Percentiles rank a stretch among this genome's conserved stretches.
These are phyloP conservation scores for Dromococcyx pavoninus DNA, from an alignment of 2,797 vertebrate genomes.

Conservation along the genomic window DNA sequence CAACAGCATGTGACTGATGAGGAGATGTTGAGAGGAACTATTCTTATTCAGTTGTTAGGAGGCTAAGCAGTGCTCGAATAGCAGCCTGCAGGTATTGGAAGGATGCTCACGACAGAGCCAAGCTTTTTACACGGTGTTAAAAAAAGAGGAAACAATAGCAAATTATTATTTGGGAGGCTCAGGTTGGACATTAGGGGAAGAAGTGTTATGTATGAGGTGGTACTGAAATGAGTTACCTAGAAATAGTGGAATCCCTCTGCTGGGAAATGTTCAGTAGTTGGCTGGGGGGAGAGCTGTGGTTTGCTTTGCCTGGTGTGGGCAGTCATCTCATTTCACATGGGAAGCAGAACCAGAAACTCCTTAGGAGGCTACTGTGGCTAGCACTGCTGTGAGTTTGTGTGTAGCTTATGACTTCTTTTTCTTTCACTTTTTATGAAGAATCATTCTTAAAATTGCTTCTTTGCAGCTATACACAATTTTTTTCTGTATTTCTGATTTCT, in stretches of 20 bases:
- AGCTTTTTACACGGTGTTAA: background rate
- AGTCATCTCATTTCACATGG: background rate
- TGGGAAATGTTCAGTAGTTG: background rate
- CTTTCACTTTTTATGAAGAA: background rate
- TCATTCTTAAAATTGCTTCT: background rate
- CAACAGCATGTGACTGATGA: background rate
- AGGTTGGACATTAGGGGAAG: background rate
- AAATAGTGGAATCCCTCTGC: background rate
- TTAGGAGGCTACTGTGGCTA: background rate
- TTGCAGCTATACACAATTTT: background rate
- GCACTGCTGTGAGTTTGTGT: background rate
- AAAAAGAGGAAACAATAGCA: background rate
- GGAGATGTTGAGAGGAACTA: background rate
- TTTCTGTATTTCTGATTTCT: background rate
- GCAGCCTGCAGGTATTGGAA: background rate
- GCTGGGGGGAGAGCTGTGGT: background rate
- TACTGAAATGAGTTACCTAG: background rate
- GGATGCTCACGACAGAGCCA: background rate
- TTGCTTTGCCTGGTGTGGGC: background rate
- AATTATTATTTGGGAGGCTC: background rate
- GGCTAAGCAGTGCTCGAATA: background rate
- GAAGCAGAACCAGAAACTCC: background rate
- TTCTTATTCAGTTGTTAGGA: background rate
- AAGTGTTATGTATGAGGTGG: background rate
- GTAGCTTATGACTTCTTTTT: background rate